These are phyloP conservation scores for Chymomyza amoena DNA, from an alignment of 2,888 invertebrate species.

Conservation along the genomic window DNA sequence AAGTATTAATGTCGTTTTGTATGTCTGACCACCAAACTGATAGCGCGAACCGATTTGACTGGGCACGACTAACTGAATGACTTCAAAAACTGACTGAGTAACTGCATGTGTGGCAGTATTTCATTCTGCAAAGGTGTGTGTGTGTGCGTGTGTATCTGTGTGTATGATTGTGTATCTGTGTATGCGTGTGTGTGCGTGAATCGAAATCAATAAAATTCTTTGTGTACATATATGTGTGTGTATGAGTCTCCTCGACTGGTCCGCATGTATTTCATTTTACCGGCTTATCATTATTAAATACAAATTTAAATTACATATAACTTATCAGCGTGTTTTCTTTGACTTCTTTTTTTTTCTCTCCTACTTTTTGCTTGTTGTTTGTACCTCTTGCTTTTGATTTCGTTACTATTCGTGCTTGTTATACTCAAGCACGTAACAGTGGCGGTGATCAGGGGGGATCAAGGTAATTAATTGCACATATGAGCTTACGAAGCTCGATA, in stretches of 20 bases:
- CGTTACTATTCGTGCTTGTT: background rate
- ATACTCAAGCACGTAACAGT: background rate
- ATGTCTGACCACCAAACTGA: conserved; percentile 26
- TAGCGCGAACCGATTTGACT: conserved; percentile 16
- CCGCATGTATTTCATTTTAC: conserved; percentile 37
- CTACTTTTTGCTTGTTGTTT: conserved; percentile 29
- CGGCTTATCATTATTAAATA: conserved; percentile 68
- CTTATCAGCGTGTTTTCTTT: conserved; percentile 56
- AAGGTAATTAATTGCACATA: no score
- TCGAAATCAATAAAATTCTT: conserved; percentile 34
- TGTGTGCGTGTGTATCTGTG: conserved; percentile 20
- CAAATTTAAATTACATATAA: conserved; percentile 70
- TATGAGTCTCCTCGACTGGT: background rate
- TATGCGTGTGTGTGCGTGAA: background rate
- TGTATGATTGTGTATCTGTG: conserved; percentile 7
- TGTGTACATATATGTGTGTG: background rate
- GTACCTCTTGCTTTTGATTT: background rate
- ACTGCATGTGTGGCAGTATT: conserved; percentile 29
- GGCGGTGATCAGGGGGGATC: no score
- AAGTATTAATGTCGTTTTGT: conserved; percentile 33
- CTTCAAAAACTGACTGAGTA: background rate
- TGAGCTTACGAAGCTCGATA: no score
- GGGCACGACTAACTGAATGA: background rate
- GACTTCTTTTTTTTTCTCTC: conserved; percentile 17
- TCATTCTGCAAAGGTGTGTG: conserved; percentile 29